Evolutionary conservation across 2,797 vertebrate genomes (phyloP).

Genomic region (Clamator glandarius): DNA sequence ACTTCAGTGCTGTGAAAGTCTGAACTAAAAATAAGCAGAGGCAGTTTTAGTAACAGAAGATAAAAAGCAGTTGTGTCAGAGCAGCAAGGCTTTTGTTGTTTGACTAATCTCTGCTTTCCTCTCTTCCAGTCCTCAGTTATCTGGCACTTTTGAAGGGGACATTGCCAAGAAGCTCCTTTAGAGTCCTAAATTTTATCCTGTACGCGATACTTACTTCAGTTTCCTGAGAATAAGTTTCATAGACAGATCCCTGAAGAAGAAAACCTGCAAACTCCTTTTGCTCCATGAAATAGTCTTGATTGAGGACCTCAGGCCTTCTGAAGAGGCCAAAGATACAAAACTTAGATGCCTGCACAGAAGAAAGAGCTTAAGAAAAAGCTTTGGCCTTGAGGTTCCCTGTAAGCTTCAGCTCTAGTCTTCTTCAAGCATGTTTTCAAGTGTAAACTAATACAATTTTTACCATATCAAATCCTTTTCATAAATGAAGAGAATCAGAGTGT

Average conservation of each 20-base stretch:
- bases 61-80: neutral
- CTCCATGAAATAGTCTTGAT: neutral
- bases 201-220: neutral
- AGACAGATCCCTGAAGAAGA: conserved; percentile 8
- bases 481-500: neutral
- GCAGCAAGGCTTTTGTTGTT: neutral
- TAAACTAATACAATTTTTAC: neutral
- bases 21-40: conserved; percentile 15
- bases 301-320: neutral
- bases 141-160: neutral
- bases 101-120: neutral
- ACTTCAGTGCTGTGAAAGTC: neutral
- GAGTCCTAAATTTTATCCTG: conserved; percentile 15
- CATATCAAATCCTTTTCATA: neutral
- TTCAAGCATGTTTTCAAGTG: neutral
- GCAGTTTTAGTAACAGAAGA: neutral
- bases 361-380: neutral
- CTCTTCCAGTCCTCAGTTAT: conserved; percentile 10
- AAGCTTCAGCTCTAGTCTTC: neutral
- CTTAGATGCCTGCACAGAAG: neutral
- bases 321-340: neutral
- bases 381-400: neutral
- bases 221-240: neutral
- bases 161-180: conserved; percentile 27
- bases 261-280: neutral